phyloP scores from a whole-genome alignment of 2,113 vertebrate genomes.

The Proteles cristata region DNA sequence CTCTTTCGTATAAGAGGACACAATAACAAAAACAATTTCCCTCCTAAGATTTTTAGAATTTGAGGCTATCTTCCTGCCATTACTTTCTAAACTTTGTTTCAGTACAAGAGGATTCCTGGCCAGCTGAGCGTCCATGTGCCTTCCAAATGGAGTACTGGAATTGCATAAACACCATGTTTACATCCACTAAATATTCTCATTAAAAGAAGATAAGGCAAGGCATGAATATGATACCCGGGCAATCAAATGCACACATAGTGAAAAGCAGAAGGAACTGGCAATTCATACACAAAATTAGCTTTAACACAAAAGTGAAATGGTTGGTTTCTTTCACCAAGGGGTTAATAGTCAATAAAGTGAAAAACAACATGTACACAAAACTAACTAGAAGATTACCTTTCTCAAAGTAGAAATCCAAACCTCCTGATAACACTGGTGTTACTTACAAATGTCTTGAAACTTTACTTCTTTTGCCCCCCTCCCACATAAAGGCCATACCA shows the following conservation, averaged over 20 bases:
- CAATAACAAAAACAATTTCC: conserved; percentile 58
- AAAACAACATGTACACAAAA: not conserved
- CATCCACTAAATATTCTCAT: not conserved
- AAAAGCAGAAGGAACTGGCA: conserved; percentile 24
- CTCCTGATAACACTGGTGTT: not conserved
- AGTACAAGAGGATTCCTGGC: conserved; percentile 36
- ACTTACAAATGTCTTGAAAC: conserved; percentile 52
- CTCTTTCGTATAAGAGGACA: conserved; percentile 56
- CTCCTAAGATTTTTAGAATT: conserved; percentile 28
- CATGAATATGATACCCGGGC: not conserved
- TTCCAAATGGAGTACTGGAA: conserved; percentile 54
- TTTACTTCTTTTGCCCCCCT: conserved; percentile 29
- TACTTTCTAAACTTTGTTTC: conserved; percentile 77
- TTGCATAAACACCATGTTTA: not conserved
- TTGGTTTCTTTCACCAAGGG: conserved; percentile 48
- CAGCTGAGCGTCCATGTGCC: conserved; percentile 70
- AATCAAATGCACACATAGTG: not conserved
- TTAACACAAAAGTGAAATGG: conserved; percentile 37
- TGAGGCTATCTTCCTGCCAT: conserved; percentile 56
- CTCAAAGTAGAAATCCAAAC: conserved; percentile 49
- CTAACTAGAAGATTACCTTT: conserved; percentile 38
- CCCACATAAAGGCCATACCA: not conserved
- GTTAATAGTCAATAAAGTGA: conserved; percentile 50
- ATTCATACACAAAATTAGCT: not conserved
- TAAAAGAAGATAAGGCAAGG: not conserved